These are phyloP conservation scores for Colinus virginianus DNA, from an alignment of 2,113 vertebrate species.

Conservation along the genomic window DNA sequence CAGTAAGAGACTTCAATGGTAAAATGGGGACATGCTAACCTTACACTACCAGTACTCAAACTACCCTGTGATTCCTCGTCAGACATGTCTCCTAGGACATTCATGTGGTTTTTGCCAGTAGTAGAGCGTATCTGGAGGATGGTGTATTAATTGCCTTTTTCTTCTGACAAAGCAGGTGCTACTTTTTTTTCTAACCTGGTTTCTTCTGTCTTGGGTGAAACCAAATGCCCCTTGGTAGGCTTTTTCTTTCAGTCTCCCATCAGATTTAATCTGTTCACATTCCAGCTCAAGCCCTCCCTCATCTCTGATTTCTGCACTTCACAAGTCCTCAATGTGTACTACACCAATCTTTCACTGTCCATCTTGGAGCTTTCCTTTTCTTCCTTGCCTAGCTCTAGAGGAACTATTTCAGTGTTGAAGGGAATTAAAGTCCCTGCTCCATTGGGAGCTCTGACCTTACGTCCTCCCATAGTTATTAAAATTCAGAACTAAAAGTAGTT, in stretches of 20 bases:
- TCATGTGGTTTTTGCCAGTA: background rate
- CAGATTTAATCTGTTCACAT: background rate
- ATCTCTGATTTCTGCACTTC: background rate
- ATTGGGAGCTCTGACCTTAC: background rate
- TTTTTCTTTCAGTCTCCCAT: background rate
- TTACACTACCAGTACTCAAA: background rate
- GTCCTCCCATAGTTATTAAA: background rate
- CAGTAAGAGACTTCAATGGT: background rate
- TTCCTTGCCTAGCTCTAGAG: background rate
- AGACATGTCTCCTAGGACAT: background rate
- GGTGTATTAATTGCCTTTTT: background rate
- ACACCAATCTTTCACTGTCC: background rate
- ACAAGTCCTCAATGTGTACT: fast-evolving
- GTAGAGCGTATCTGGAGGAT: background rate
- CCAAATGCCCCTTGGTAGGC: background rate
- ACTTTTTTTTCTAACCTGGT: background rate
- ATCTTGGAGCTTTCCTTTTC: background rate
- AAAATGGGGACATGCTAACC: background rate
- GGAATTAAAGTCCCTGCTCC: background rate
- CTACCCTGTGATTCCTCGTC: background rate
- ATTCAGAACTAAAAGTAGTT: background rate
- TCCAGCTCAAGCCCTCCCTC: background rate
- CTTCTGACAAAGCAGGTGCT: background rate
- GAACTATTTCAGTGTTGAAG: background rate
- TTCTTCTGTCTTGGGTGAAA: background rate